phyloP scores from a whole-genome alignment of 53 echinoderm and acorn worm genomes.

The Crossaster papposus region DNA sequence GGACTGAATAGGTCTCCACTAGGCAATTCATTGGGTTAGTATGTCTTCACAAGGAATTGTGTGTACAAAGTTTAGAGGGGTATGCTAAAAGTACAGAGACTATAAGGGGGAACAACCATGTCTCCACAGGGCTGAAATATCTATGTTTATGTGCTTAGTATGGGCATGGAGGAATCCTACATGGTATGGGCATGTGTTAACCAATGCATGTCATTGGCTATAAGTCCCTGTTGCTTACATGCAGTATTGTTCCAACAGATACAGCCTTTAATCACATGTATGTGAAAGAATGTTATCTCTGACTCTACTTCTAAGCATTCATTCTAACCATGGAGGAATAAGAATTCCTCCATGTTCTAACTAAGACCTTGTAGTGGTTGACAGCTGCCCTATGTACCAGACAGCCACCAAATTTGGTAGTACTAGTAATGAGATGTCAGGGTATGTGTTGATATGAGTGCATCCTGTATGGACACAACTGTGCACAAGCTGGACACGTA shows the following conservation, averaged over 20 bases:
- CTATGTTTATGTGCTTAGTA: neutral
- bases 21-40: too few species aligned
- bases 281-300: neutral
- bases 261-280: neutral
- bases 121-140: too few species aligned
- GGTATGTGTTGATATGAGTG: neutral
- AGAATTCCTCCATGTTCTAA: neutral
- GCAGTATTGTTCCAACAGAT: neutral
- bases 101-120: too few species aligned
- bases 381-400: neutral
- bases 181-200: too few species aligned
- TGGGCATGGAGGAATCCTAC: too few species aligned
- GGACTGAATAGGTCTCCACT: too few species aligned
- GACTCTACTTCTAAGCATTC: too few species aligned
- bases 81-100: too few species aligned
- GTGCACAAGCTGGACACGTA: neutral
- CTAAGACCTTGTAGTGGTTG: neutral
- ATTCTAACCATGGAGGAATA: too few species aligned
- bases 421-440: conserved; percentile 19
- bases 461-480: conserved; percentile 11
- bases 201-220: neutral
- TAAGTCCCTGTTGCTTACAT: neutral
- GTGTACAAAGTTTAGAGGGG: too few species aligned
- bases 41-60: too few species aligned
- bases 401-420: conserved; percentile 53